Evolutionary conservation across 1,140 invertebrate genomes (phyloP), one percentile per base, ranked within the genome.

Genomic region (Caenorhabditis inopinata): DNA sequence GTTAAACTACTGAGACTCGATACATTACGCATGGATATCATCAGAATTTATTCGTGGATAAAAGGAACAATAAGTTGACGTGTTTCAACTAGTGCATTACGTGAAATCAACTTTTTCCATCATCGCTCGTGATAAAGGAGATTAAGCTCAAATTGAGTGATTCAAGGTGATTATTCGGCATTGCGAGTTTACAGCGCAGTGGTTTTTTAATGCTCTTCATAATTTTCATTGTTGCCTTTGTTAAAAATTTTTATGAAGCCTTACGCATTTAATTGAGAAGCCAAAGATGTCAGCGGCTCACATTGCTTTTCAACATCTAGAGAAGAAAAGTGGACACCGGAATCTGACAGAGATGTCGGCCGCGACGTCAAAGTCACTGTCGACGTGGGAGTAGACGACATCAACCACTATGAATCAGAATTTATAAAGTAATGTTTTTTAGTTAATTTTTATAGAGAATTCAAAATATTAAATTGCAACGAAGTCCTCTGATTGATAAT

Each of bases 91-190:
- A 2, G 21, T 7, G 18, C 18, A 21, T 68, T n/a, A 21, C 16
- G 9, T 42, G 2, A 18, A 9, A 38, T 68, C 58, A 68, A 29
- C 58, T 68, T 68, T 68, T 68, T 21, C 32, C 58, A 68, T 68
- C 58, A 38, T 68, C 58, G 58, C 32, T 68, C 58, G 38, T 68
- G n/a, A 68, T 68, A 42, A 32, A 68, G 2, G 58, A 68, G 58
- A 38, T 68, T 21, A 32, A 68, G 58, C 58, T 68, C 32, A n/a
- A 68, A 62, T 23, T 25, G 5, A 32, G 14, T 42, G 6, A 42
- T 42, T 42, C 6, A n/a, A n/a, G n/a, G n/a, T n/a, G n/a, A n/a
- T n/a, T n/a, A n/a, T n/a, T n/a, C n/a, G n/a, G n/a, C n/a, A n/a
- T n/a, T n/a, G n/a, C n/a, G n/a, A n/a, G n/a, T n/a, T n/a, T n/a